Percentiles rank a stretch among this genome's conserved stretches.
phyloP scores from a whole-genome alignment of 2,797 vertebrate genomes.

The Syngnathus rostellatus region DNA sequence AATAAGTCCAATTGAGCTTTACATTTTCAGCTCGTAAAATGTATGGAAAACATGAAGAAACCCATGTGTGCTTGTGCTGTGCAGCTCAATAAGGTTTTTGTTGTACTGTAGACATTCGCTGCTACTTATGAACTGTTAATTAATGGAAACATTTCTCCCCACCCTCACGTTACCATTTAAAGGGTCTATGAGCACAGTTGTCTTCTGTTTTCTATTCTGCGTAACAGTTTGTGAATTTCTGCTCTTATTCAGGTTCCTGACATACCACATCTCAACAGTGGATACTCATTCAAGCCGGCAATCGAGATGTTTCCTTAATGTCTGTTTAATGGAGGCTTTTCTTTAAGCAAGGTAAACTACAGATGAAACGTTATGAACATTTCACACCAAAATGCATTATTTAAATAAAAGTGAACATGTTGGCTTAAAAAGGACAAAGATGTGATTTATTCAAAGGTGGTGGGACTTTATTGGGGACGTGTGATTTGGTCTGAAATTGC shows the following conservation, averaged over 20 bases:
- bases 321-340: constrained; percentile 35
- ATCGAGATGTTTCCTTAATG: constrained; percentile 56
- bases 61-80: background rate
- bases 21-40: background rate
- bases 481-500: background rate
- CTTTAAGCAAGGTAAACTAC: constrained; percentile 41
- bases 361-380: background rate
- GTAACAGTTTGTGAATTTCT: constrained; percentile 5
- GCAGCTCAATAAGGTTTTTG: background rate
- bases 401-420: too few species aligned
- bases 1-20: background rate
- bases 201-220: background rate
- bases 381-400: background rate
- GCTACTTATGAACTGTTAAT: constrained; percentile 20
- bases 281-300: constrained; percentile 35
- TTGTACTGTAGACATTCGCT: constrained; percentile 11
- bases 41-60: background rate
- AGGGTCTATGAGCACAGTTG: constrained; percentile 3
- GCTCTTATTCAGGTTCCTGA: constrained; percentile 24
- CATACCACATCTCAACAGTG: constrained; percentile 15
- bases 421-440: too few species aligned
- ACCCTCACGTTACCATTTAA: background rate
- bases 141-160: constrained; percentile 2
- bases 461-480: too few species aligned
- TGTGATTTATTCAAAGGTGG: too few species aligned